Evolutionary conservation across 1,140 invertebrate genomes (phyloP).

Genomic region (Brachystomella parvula): DNA sequence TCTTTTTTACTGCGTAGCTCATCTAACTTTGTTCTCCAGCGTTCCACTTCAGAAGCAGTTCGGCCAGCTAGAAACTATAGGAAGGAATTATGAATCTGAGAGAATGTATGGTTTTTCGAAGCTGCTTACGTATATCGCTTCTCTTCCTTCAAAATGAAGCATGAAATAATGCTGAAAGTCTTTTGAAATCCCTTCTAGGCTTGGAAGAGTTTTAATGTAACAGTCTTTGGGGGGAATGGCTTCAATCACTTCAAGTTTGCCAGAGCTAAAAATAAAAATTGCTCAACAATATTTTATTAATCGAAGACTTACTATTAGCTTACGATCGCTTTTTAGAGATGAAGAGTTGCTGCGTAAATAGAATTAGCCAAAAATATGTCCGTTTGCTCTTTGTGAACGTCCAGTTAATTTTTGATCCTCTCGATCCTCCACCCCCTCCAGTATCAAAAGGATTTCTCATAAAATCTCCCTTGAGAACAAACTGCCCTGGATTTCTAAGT

Average conservation of each 20-base stretch:
- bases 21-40: constrained; percentile 33
- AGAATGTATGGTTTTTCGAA: background rate
- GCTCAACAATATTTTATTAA: background rate
- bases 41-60: constrained; percentile 34
- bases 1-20: constrained; percentile 20
- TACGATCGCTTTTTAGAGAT: constrained; percentile 35
- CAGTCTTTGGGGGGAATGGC: constrained; percentile 18
- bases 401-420: constrained; percentile 32
- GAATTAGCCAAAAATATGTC: constrained; percentile 32
- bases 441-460: constrained; percentile 37
- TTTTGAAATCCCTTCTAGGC: constrained; percentile 34
- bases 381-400: constrained; percentile 34
- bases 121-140: constrained; percentile 35
- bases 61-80: constrained; percentile 34
- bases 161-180: constrained; percentile 38
- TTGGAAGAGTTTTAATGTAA: constrained; percentile 32
- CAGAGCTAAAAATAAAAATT: constrained; percentile 26
- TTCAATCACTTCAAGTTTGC: constrained; percentile 34
- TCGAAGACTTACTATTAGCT: no score
- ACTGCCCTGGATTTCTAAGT: constrained; percentile 22
- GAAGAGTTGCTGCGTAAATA: constrained; percentile 34
- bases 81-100: background rate
- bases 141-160: constrained; percentile 35
- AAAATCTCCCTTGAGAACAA: constrained; percentile 36
- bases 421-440: background rate